These are phyloP conservation scores for Sebastolobus alascanus DNA, from an alignment of 2,797 vertebrate species.

Conservation along the genomic window DNA sequence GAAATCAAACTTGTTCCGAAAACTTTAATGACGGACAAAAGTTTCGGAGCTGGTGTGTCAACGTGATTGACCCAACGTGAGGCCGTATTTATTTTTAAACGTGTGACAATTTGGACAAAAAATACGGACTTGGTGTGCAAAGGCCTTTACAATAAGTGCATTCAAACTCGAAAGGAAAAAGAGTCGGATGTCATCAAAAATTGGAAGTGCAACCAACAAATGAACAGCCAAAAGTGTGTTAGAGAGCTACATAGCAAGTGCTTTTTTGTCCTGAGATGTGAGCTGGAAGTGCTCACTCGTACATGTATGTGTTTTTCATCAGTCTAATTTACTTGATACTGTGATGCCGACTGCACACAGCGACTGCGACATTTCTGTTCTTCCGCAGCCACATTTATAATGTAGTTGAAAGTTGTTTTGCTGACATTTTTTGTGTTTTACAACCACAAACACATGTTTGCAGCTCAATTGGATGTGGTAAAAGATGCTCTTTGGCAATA, in stretches of 20 bases:
- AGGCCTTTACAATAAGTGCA: background rate
- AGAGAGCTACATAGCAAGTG: background rate
- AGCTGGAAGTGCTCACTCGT: no score
- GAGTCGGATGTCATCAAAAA: background rate
- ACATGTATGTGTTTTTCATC: background rate
- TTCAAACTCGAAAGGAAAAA: background rate
- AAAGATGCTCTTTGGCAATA: background rate
- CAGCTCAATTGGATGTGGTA: background rate
- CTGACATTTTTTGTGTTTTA: background rate
- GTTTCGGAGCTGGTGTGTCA: no score
- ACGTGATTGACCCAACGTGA: no score
- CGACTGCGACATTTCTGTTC: background rate
- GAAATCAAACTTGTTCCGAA: no score
- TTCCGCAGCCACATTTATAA: background rate
- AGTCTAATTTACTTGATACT: background rate
- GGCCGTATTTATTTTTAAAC: no score
- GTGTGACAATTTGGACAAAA: accelerated
- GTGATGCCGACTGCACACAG: background rate
- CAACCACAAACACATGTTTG: background rate
- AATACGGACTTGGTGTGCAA: no score
- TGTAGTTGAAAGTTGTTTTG: background rate
- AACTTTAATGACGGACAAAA: no score
- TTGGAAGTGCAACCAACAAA: background rate
- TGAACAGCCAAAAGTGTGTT: background rate
- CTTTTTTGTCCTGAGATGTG: background rate